Percentiles rank a stretch among this genome's conserved stretches.
Conservation (phyloP, 2,797 vertebrate species). For the Potorous gilbertii region DNA sequence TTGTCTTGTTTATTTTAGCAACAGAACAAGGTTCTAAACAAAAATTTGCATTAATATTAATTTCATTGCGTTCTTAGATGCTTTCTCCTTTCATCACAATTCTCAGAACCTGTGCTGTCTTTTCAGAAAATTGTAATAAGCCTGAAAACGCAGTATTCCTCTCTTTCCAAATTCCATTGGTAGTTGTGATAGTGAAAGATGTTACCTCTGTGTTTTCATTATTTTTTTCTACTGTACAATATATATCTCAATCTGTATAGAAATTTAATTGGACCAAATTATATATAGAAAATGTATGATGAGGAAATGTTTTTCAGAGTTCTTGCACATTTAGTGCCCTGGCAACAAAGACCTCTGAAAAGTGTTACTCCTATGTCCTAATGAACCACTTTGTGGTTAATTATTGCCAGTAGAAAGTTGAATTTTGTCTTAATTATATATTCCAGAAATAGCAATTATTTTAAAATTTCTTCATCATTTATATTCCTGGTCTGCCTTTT, state of each 20-base stretch:
- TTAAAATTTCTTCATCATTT: background rate
- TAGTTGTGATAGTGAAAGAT: background rate
- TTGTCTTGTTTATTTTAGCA: conserved; percentile 67
- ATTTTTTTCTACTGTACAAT: background rate
- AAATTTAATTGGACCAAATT: conserved; percentile 15
- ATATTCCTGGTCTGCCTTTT: background rate
- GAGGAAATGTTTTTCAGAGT: conserved; percentile 17
- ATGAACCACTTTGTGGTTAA: background rate
- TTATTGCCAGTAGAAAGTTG: background rate
- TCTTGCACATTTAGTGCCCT: background rate
- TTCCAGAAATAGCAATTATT: background rate
- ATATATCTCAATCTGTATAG: background rate
- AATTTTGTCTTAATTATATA: background rate
- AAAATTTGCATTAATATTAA: conserved; percentile 57
- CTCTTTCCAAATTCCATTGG: conserved; percentile 31
- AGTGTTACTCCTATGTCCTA: background rate
- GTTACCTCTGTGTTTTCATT: background rate
- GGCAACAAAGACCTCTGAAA: background rate
- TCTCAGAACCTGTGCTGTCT: conserved; percentile 54
- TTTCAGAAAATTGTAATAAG: conserved; percentile 55
- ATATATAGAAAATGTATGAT: background rate
- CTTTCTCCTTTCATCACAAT: conserved; percentile 64
- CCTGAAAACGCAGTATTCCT: conserved; percentile 80
- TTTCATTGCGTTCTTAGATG: conserved; percentile 51
- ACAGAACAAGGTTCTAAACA: conserved; percentile 66